Evolutionary conservation across 2,797 vertebrate genomes (phyloP), one percentile per base, ranked within the genome.

Genomic region (Fistularia tabacaria): DNA sequence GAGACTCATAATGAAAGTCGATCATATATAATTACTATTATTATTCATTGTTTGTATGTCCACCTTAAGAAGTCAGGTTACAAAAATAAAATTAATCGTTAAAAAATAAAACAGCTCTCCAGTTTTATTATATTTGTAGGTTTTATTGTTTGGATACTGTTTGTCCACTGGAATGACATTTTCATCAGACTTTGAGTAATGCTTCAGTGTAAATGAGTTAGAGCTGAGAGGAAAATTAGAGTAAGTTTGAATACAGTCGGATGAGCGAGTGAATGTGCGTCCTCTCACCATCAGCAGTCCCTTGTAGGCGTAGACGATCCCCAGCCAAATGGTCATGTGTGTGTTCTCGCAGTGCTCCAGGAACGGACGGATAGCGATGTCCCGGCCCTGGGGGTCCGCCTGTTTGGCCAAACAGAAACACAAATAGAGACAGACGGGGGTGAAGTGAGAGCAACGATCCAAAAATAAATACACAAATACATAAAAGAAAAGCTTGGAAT

Each of bases 301-400:
- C 90, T 99, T 99, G 84, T 99, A 98, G 75, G 97, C 97, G 25
- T 99, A 99, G 75, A 99, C 97, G 49, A 99, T 99, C 63, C 97
- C 97, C 60, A 99, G 94, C 97, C 97, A 98, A 90, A 99, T 99
- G 85, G 94, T 98, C 97, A 99, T 99, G 87, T 99, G 94, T 61
- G 94, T 96, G 90, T 98, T 99, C 85, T 99, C 96, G 64, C 97
- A 99, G 92, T 99, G 97, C 84, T 99, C 97, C 93, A 99, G 75
- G 80, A 99, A 95, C 0, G 97, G 97, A 73, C 93, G 94, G 86
- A 99, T 99, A 81, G 97, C 93, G 62, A 99, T 95, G 76, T 99
- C 97, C 85, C 94, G 91, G 73, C 96, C 97, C 9, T 98, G 94
- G 76, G 97, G 97, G 79, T 99, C 97, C 3, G 95, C 93, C 97